Conservation (phyloP, 2,113 vertebrate species). For the Microcebus griseorufus region DNA sequence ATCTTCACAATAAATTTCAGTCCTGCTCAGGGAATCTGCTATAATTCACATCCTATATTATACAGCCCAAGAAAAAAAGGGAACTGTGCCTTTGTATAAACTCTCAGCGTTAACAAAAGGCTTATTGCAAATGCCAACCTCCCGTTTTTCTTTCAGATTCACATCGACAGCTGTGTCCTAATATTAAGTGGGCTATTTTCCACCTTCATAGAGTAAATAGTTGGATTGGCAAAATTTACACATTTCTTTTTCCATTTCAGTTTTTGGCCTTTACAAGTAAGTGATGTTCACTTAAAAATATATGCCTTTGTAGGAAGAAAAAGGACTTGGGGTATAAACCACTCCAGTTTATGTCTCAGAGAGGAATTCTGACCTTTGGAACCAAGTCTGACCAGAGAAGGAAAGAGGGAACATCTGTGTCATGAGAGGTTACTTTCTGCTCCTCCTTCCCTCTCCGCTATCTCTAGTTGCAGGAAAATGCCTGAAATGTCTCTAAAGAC, state of each 20-base stretch:
- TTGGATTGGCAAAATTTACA: not conserved
- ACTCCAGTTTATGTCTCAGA: not conserved
- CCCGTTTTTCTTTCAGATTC: constrained; percentile 10
- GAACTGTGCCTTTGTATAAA: not conserved
- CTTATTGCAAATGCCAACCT: not conserved
- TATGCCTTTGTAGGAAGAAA: not conserved
- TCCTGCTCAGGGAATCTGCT: not conserved
- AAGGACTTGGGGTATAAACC: not conserved
- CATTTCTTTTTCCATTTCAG: not conserved
- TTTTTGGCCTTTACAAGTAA: not conserved
- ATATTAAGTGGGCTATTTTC: not conserved
- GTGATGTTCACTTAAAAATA: not conserved
- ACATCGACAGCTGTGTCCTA: not conserved
- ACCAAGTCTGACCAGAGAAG: not conserved
- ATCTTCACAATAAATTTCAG: not conserved
- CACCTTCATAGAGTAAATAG: not conserved
- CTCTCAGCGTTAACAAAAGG: not conserved
- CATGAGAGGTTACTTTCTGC: not conserved
- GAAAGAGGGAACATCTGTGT: too few species aligned
- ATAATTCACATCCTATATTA: not conserved
- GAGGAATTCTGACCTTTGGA: not conserved
- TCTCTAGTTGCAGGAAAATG: not conserved
- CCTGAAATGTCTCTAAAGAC: not conserved
- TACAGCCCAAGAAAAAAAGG: not conserved
- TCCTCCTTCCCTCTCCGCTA: not conserved